Evolutionary conservation across 1,140 invertebrate species (phyloP).

Genomic region (Temnothorax curvispinosus): DNA sequence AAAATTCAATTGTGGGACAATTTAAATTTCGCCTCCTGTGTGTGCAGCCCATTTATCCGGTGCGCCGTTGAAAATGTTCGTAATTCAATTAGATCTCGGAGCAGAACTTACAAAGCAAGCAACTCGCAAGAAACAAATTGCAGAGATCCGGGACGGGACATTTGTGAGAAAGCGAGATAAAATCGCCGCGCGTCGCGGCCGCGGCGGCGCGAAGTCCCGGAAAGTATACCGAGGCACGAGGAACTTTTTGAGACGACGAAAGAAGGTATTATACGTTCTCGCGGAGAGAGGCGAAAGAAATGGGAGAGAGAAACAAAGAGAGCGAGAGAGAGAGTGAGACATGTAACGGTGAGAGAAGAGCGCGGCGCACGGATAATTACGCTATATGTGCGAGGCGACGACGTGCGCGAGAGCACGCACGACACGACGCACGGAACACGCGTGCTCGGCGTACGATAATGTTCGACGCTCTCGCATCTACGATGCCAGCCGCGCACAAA

Average conservation of each 20-base stretch:
- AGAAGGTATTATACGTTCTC: not conserved
- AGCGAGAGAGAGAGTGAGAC: not conserved
- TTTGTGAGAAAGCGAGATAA: conserved; percentile 45
- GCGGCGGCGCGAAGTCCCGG: not conserved
- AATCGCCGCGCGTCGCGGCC: not conserved
- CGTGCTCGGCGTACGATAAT: conserved; percentile 45
- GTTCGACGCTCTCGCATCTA: conserved; percentile 38
- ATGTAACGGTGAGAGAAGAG: not conserved
- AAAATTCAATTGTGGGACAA: conserved; percentile 40
- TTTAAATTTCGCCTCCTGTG: conserved; percentile 32
- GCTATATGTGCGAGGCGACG: conserved; percentile 21
- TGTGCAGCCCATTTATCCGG: conserved; percentile 3
- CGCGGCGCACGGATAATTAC: conserved; percentile 46
- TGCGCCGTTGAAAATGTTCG: conserved; percentile 40
- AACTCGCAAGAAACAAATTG: conserved; percentile 55
- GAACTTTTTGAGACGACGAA: conserved; percentile 30
- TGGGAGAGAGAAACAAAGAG: not conserved
- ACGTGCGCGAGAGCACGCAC: not conserved
- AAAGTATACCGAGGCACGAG: conserved; percentile 5
- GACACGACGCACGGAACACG: conserved; percentile 33
- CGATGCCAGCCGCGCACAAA: conserved; percentile 45
- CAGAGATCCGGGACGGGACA: conserved; percentile 39
- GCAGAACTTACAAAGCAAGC: conserved; percentile 42
- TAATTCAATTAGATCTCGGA: conserved; percentile 44
- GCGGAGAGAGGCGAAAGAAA: not conserved